A percentile compares a stretch with the other conserved stretches of the same genome.
phyloP scores from a whole-genome alignment of 2,113 vertebrate genomes.

The Poeciliopsis turrubarensis region DNA sequence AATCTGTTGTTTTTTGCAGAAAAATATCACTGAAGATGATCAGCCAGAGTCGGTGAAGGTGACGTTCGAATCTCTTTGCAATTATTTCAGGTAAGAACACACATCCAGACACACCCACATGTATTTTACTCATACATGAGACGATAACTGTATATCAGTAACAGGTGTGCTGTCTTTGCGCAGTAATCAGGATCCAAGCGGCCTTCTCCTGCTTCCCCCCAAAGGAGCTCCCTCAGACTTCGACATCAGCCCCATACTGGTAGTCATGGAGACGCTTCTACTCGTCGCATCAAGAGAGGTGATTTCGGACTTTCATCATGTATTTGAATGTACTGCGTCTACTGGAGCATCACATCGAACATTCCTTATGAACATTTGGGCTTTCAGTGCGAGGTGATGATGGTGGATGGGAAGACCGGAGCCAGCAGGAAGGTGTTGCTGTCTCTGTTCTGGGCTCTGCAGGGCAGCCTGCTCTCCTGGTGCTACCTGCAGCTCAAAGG shows the following conservation, averaged over 20 bases:
- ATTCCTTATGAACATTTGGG: neutral
- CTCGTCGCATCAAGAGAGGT: slow-evolving; percentile 91
- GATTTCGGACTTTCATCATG: slow-evolving; percentile 11
- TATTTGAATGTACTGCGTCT: neutral
- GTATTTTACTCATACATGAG: neutral
- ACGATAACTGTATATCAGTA: neutral
- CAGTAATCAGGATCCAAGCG: slow-evolving; percentile 93
- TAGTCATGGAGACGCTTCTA: slow-evolving; percentile 90
- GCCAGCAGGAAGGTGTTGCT: slow-evolving; percentile 86
- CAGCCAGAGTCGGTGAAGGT: slow-evolving; percentile 90
- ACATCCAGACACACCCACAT: neutral
- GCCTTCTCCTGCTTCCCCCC: slow-evolving; percentile 90
- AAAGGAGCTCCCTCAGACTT: slow-evolving; percentile 84
- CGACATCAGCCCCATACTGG: slow-evolving; percentile 85
- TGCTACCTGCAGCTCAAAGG: slow-evolving; percentile 94
- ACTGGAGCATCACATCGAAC: neutral
- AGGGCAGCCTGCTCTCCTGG: slow-evolving; percentile 95
- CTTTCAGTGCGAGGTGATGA: slow-evolving; percentile 89
- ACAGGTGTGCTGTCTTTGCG: slow-evolving; percentile 20
- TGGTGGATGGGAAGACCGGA: slow-evolving; percentile 79
- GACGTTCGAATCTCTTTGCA: slow-evolving; percentile 93
- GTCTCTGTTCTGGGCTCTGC: slow-evolving; percentile 95
- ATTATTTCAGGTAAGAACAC: slow-evolving; percentile 89
- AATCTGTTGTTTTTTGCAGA: slow-evolving; percentile 74
- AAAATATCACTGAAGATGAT: slow-evolving; percentile 90